Evolutionary conservation across 2,113 vertebrate species (phyloP), one percentile per base, ranked within the genome.

Genomic region (Colaptes auratus): DNA sequence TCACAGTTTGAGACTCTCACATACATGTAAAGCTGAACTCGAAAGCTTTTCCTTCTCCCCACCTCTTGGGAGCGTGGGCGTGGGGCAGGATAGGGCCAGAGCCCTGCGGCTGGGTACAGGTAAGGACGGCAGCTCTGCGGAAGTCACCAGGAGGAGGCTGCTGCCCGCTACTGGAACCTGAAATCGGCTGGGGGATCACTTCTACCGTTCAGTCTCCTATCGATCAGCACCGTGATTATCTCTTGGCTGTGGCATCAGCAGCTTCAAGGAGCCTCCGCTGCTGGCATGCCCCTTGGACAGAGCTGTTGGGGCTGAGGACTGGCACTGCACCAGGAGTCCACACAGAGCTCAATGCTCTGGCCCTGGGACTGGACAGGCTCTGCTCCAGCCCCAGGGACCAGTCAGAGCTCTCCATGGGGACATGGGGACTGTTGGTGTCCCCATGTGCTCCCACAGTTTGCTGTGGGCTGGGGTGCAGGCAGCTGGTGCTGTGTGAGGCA

Each of bases 301-400:
- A 53, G 39, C 20, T 27, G 74, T 60, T 2, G 3, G 63, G 31
- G 20, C 48, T 31, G 30, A 27, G 70, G 28, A 17, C 35, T 23
- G 33, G 39, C 42, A 23, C 42, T 0, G 2, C 12, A 4, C 25
- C 0, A 2, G 53, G 66, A 36, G 21, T 53, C 28, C 1, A 0
- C 1, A 1, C 8, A 0, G 58, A 58, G 31, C 36, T 15, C 11
- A 9, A 6, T 56, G 48, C 56, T 63, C 31, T 1, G 2, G n/a
- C 30, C 15, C 23, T 1, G 30, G 20, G 17, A 52, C 21, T 31
- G n/a, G 53, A 36, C 48, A 16, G 63, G 39, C 50, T 24, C 50
- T 52, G 36, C 63, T 67, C 35, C 1, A 2, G 31, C 33, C 19
- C 24, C 1, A 1, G 24, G 21, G 23, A 53, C 18, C n/a, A 39